Percentiles rank a stretch among this genome's conserved stretches.
These are phyloP conservation scores for Aplysia californica DNA, from an alignment of 1,140 invertebrate genomes.

Conservation along the genomic window DNA sequence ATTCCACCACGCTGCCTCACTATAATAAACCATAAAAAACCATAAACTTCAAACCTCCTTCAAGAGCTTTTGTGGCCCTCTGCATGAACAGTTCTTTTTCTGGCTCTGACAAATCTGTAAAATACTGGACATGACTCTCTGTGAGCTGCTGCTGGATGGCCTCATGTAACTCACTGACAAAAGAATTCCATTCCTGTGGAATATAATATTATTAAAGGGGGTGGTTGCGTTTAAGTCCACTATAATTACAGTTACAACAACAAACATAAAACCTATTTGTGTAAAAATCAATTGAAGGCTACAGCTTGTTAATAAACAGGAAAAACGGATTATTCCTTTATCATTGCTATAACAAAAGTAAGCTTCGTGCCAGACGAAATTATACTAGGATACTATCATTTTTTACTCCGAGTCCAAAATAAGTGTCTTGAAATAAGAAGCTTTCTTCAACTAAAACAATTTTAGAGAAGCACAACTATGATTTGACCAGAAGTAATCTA, in stretches of 20 bases:
- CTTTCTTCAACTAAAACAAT: no score
- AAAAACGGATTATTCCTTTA: no score
- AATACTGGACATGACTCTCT: constrained; percentile 64
- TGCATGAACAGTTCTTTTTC: constrained; percentile 64
- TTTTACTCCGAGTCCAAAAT: no score
- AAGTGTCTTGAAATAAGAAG: no score
- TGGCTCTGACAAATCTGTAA: constrained; percentile 61
- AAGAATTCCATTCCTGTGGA: constrained; percentile 61
- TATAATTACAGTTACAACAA: background rate
- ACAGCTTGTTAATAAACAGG: background rate
- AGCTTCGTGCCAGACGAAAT: no score
- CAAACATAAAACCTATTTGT: background rate
- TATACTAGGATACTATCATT: no score
- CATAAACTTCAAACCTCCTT: constrained; percentile 45
- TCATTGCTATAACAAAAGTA: no score
- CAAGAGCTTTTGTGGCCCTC: constrained; percentile 59
- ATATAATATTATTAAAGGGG: constrained; percentile 7
- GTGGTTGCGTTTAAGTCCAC: no score
- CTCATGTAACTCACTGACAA: constrained; percentile 62
- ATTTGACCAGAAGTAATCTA: no score
- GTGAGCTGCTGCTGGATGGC: constrained; percentile 64
- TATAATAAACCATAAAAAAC: background rate
- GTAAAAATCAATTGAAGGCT: background rate
- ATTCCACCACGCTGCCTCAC: no score
- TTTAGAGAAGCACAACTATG: no score